Conservation (phyloP, 2,888 invertebrate genomes). For the Eristalis intricaria region DNA sequence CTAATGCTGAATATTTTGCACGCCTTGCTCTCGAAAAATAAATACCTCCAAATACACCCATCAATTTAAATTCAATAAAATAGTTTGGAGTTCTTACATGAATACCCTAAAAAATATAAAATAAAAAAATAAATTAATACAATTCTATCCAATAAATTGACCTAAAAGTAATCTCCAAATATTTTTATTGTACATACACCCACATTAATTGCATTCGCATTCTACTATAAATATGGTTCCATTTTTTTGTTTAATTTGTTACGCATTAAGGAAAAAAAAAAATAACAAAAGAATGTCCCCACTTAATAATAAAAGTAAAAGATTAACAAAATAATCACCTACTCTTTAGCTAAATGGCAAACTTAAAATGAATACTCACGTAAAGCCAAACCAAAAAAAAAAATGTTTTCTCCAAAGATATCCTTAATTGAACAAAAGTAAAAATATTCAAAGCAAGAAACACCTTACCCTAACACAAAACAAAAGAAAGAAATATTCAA, state of each 20-base stretch:
- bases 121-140: too few species aligned
- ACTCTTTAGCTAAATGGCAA: conserved; percentile 49
- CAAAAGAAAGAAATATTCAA: conserved; percentile 19
- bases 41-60: not conserved
- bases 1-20: conserved; percentile 63
- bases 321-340: not conserved
- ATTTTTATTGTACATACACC: conserved; percentile 33
- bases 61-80: conserved; percentile 48
- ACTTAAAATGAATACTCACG: conserved; percentile 33
- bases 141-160: conserved; percentile 8
- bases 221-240: conserved; percentile 25
- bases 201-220: conserved; percentile 36
- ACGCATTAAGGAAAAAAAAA: not conserved
- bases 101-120: conserved; percentile 15
- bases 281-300: conserved; percentile 9
- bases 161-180: conserved; percentile 54
- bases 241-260: conserved; percentile 30
- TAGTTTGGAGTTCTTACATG: conserved; percentile 65
- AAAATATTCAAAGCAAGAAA: conserved; percentile 12
- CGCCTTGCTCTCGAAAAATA: conserved; percentile 60
- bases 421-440: conserved; percentile 2
- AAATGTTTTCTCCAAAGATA: not conserved
- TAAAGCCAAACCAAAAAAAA: not conserved
- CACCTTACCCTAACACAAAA: conserved; percentile 30
- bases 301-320: not conserved